Evolutionary conservation across 2,888 invertebrate genomes (phyloP).

Genomic region (Priocnemis perturbator): DNA sequence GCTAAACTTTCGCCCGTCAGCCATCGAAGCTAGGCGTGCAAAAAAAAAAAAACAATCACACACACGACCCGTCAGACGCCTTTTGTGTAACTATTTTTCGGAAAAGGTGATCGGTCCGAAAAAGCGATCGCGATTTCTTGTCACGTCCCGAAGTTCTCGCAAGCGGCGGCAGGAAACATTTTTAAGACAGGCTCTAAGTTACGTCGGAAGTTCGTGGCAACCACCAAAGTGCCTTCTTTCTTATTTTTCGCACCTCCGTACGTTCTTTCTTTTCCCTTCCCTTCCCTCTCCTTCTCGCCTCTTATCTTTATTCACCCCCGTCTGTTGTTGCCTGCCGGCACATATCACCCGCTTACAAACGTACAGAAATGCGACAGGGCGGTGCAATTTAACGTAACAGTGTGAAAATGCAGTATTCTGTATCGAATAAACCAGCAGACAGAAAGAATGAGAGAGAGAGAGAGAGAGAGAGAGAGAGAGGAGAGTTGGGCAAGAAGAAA

Average conservation of each 20-base stretch:
- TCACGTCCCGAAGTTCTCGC: conserved; percentile 49
- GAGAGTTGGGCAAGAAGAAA: too few relatives aligned
- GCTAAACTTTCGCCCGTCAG: too few relatives aligned
- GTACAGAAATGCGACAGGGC: neutral
- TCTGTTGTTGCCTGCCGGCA: neutral
- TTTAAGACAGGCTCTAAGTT: conserved; percentile 53
- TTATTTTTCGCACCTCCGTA: conserved; percentile 18
- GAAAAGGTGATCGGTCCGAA: conserved; percentile 33
- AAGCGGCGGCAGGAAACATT: conserved; percentile 36
- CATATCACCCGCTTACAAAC: neutral
- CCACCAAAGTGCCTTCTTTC: conserved; percentile 36
- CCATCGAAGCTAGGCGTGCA: too few relatives aligned
- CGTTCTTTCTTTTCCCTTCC: neutral
- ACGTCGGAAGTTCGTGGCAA: conserved; percentile 49
- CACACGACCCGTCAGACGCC: too few relatives aligned
- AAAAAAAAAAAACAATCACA: too few relatives aligned
- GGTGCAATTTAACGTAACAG: too few relatives aligned
- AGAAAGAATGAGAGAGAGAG: too few relatives aligned
- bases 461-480: too few relatives aligned
- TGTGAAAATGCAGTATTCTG: too few relatives aligned
- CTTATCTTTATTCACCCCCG: neutral
- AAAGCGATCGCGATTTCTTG: conserved; percentile 49
- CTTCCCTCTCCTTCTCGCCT: neutral
- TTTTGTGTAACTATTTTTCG: conserved; percentile 16
- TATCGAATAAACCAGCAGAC: too few relatives aligned